Evolutionary conservation across 2,888 invertebrate species (phyloP).

Genomic region (Eurois occulta): DNA sequence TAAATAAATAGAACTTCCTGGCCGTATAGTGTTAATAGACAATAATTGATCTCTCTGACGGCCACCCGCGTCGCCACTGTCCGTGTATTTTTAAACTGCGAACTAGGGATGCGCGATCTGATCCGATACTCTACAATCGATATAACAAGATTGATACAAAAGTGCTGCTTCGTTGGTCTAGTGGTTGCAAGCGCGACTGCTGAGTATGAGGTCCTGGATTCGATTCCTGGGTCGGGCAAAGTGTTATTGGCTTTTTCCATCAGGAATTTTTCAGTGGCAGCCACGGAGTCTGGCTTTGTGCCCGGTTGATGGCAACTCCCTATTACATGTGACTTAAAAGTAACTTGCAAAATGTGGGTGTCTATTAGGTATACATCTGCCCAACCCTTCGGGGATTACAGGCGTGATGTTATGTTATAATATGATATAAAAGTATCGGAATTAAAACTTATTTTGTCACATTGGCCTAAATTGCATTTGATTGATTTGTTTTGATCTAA

Average conservation of each 20-base stretch:
- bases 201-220: neutral
- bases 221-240: neutral
- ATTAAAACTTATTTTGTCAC: too few species aligned
- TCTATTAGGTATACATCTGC: too few species aligned
- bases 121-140: neutral
- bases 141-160: neutral
- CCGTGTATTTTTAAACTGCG: conserved; percentile 75
- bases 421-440: too few species aligned
- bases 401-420: too few species aligned
- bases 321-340: neutral
- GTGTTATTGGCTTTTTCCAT: neutral
- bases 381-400: too few species aligned
- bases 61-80: conserved; percentile 83
- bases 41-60: conserved; percentile 84
- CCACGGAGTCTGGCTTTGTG: neutral
- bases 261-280: neutral
- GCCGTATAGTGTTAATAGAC: conserved; percentile 83
- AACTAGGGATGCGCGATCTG: conserved; percentile 10
- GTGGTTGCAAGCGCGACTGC: neutral
- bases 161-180: neutral
- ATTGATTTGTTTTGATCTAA: neutral
- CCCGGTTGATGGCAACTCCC: neutral
- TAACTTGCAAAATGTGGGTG: neutral
- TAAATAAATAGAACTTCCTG: too few species aligned
- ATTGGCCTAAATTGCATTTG: neutral